Base-by-base conservation (phyloP, 2,797 vertebrate species). In the Knipowitschia caucasica region DNA sequence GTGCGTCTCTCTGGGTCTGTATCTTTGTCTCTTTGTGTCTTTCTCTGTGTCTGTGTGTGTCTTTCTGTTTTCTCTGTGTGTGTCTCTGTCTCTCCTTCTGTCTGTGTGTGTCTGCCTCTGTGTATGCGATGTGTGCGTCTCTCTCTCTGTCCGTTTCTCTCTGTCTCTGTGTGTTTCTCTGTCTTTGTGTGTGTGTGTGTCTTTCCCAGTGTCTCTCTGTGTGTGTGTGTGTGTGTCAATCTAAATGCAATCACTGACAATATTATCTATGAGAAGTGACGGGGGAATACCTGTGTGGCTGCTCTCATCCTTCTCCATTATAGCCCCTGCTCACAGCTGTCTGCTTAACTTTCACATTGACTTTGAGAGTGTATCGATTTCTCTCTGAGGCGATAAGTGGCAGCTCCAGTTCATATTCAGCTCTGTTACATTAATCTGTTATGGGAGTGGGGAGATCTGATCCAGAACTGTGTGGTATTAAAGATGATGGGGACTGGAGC, bases 341-440 rank as follows among this genome's bases (percentile, higher is more conserved):
- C 29, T 30, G 7, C 35, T 56, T 45, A 53, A 58, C 45, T 59
- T 50, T 10, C 18, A 7, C 14, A 52, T 21, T 45, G 59, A 65
- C 50, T 67, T 31, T 72, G 43, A 58, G 12, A 50, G 33, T 3
- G 3, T 56, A 75, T 73, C 52, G 64, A 65, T 73, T 61, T 38
- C 31, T 64, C 24, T 60, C 43, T 33, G 42, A 27, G 52, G 72
- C 24, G 51, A 56, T 47, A 58, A 65, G 59, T 59, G 54, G 67
- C 54, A 5, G 30, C 50, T 64, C 50, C 53, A 57, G 56, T 11
- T 45, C 11, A 24, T 42, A 53, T 50, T 58, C 50, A 66, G 46
- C 51, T 35, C 18, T 17, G 46, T 53, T 52, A 14, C 29, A 17
- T 53, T 12, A 53, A 38, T 39, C 30, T 53, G 31, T 5, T 54